phyloP scores from a whole-genome alignment of 2,113 vertebrate species.

The Malurus alboscapulatus region DNA sequence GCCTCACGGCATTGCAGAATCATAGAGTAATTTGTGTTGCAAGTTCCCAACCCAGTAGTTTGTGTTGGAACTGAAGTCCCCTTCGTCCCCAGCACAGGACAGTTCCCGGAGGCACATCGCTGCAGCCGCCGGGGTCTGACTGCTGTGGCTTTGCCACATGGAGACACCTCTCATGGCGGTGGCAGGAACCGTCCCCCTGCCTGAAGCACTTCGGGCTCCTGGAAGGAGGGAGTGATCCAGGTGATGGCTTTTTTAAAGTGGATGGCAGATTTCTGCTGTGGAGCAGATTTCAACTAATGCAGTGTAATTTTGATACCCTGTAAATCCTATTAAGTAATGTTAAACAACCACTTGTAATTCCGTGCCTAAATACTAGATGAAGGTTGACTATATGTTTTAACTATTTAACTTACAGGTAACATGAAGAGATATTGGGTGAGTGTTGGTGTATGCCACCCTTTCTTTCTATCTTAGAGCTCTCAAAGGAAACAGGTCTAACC shows the following conservation, averaged over 20 bases:
- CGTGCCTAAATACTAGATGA: neutral
- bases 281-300: neutral
- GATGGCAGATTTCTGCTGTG: neutral
- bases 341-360: neutral
- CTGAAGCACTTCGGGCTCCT: accelerated
- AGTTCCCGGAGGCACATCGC: neutral
- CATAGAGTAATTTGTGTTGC: neutral
- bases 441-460: accelerated
- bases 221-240: neutral
- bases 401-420: neutral
- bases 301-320: neutral
- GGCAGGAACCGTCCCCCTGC: neutral
- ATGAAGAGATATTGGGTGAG: neutral
- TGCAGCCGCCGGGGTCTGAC: accelerated
- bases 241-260: too few species aligned
- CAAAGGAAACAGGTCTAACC: accelerated
- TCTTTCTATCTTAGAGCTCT: neutral
- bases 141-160: neutral
- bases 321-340: neutral
- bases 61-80: neutral
- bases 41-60: neutral
- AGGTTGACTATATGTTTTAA: neutral
- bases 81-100: neutral
- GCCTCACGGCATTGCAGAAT: neutral
- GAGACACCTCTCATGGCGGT: neutral